Base-by-base conservation (phyloP, 2,888 invertebrate genomes). In the Pristionchus exspectatus region DNA sequence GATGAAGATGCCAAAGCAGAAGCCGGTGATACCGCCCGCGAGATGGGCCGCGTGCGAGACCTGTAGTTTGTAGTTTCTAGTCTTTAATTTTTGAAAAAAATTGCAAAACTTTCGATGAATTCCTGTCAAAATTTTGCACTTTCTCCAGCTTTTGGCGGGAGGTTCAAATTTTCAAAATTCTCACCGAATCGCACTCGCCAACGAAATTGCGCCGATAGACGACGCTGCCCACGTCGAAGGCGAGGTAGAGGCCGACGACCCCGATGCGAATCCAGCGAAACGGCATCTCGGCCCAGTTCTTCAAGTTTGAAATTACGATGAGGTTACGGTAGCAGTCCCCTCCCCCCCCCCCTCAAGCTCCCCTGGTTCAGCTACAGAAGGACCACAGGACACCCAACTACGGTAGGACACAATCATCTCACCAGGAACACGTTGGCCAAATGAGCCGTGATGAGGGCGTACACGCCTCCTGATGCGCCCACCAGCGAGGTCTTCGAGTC, bases 211-310 rank as follows among this genome's bases (percentile, higher is more conserved):
- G 96, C 95, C 97, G 97, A 96, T 98, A 98, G 56, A 99, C 96
- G 0, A 98, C 98, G 16, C 97, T 97, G 44, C 98, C 97, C 85
- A 98, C 96, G 95, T 99, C 99, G 83, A 97, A 97, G 0, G 96
- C 96, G 4, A 97, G 97, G 92, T 98, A 96, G 4, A 97, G 95
- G 0, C 98, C 93, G 95, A 98, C 97, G 27, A 98, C 96, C 12
- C 97, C 95, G 44, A 98, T 96, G 94, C 98, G 97, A 12, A 97
- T 96, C 92, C 97, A 96, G 0, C 98, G 97, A 95, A 97, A 98
- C 94, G 98, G 97, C 98, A 99, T 99, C 96, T 99, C 98, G 27
- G 96, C 96, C 97, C 98, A 99, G 95, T 99, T 99, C 97, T 98
- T 96, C 12, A 87, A 81, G 1, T 21, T 21, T 27, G 84, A 21